These are phyloP conservation scores for Eidolon dupreanum DNA, from an alignment of 2,797 vertebrate species.

Conservation along the genomic window DNA sequence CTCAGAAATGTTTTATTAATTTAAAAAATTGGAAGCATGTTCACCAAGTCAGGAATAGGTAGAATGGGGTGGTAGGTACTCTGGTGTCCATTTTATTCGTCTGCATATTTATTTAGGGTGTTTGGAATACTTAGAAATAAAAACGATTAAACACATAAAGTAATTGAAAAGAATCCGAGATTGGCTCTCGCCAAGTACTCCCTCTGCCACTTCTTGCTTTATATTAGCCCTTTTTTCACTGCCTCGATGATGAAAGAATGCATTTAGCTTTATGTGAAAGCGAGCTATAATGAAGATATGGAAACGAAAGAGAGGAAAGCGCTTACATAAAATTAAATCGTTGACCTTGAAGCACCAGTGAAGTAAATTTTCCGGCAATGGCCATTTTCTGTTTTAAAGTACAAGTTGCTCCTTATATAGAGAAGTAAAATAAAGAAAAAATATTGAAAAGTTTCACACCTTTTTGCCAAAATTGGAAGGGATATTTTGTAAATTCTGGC, in stretches of 20 bases:
- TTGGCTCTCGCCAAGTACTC: conserved; percentile 10
- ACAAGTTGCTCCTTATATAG: neutral
- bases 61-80: no score
- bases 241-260: conserved; percentile 50
- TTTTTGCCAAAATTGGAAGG: neutral
- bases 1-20: neutral
- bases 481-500: neutral
- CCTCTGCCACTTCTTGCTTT: conserved; percentile 40
- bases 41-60: neutral
- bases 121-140: neutral
- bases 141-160: neutral
- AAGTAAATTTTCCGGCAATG: conserved; percentile 6
- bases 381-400: conserved; percentile 15
- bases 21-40: neutral
- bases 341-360: conserved; percentile 55
- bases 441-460: neutral
- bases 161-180: neutral
- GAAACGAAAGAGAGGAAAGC: conserved; percentile 51
- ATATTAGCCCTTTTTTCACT: conserved; percentile 72
- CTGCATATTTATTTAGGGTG: neutral
- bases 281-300: conserved; percentile 55
- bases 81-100: neutral
- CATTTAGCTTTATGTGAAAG: conserved; percentile 69
- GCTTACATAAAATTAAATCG: conserved; percentile 54
- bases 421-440: neutral